Conservation (phyloP, 2,888 invertebrate species). For the Eurytoma californica region DNA sequence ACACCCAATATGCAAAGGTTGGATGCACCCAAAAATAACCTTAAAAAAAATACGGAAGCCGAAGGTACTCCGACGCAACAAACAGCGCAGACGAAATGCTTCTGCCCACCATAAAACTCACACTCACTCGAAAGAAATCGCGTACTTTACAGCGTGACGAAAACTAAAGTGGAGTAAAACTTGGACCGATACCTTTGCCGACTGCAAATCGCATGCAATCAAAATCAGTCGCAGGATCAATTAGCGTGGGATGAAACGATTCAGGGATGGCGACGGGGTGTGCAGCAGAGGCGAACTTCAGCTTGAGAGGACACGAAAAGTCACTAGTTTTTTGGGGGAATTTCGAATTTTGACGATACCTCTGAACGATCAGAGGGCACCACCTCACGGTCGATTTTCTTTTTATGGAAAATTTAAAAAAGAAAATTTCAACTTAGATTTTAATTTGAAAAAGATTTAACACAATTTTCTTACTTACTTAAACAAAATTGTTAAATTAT, state of each 20-base stretch:
- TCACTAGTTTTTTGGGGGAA: too few species aligned
- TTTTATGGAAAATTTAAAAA: not conserved
- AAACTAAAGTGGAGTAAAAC: not conserved
- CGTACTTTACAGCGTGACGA: not conserved
- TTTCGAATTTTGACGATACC: constrained; percentile 1
- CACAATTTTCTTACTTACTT: too few species aligned
- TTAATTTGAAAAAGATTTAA: too few species aligned
- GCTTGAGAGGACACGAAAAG: too few species aligned
- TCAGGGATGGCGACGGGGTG: constrained; percentile 40
- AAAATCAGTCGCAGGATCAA: constrained; percentile 46
- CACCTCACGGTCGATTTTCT: constrained; percentile 14
- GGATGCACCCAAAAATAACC: constrained; percentile 45
- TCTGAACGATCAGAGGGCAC: constrained; percentile 32
- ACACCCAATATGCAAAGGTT: constrained; percentile 3
- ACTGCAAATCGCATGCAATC: constrained; percentile 53
- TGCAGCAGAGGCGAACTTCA: not conserved
- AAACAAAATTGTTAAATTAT: too few species aligned
- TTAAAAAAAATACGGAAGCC: constrained; percentile 38
- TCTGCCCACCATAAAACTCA: not conserved
- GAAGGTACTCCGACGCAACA: not conserved
- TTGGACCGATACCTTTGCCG: constrained; percentile 42
- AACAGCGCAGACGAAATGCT: not conserved
- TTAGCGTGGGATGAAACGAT: constrained; percentile 52
- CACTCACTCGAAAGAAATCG: not conserved
- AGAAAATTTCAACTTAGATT: too few species aligned